These are phyloP conservation scores for Cavia aperea DNA, from an alignment of 2,113 vertebrate species.

Conservation along the genomic window DNA sequence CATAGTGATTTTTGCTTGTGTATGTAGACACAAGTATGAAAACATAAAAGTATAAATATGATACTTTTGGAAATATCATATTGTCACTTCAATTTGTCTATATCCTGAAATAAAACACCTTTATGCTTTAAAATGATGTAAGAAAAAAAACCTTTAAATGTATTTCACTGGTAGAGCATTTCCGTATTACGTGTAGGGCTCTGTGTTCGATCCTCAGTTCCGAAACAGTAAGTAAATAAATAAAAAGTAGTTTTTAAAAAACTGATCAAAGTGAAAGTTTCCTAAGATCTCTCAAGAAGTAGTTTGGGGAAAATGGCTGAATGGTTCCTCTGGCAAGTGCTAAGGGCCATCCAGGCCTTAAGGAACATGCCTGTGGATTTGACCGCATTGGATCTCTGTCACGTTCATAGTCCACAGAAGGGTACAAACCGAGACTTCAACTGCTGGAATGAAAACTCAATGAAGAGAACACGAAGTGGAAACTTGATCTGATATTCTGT, in stretches of 20 bases:
- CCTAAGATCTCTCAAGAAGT: background rate
- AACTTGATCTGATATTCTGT: background rate
- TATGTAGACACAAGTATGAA: background rate
- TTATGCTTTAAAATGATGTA: background rate
- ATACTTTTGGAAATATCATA: background rate
- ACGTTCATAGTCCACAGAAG: background rate
- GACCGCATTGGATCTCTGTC: no score
- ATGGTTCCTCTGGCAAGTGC: background rate
- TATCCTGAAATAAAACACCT: background rate
- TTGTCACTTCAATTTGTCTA: background rate
- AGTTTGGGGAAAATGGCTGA: background rate
- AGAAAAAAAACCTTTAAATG: background rate
- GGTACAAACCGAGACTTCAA: accelerated
- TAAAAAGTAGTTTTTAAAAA: background rate
- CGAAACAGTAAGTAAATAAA: background rate
- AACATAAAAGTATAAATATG: background rate
- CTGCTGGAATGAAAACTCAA: background rate
- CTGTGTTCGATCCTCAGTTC: no score
- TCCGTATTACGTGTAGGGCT: background rate
- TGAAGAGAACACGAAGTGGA: background rate
- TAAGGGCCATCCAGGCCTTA: background rate
- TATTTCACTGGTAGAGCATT: background rate
- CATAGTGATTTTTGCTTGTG: no score
- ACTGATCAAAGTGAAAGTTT: background rate
- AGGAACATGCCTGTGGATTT: no score